phyloP scores from a whole-genome alignment of 2,888 invertebrate species.

The Seira ritae region DNA sequence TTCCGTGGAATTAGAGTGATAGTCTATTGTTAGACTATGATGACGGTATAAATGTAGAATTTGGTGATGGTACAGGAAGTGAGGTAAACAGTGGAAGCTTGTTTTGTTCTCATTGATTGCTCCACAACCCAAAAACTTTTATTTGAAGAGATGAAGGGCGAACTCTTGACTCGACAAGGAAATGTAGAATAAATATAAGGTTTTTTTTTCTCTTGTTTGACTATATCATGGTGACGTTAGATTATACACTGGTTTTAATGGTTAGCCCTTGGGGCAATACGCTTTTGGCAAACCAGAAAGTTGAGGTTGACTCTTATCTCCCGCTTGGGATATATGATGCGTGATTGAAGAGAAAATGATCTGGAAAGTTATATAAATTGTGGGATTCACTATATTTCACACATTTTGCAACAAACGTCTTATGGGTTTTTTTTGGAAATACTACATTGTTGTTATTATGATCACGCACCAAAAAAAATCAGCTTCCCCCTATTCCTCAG shows the following conservation, averaged over 20 bases:
- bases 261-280: slow-evolving; percentile 6
- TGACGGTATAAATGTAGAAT: background rate
- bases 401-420: background rate
- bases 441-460: too few species aligned
- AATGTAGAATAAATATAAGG: background rate
- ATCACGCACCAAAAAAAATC: too few species aligned
- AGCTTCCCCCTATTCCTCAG: too few species aligned
- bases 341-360: slow-evolving; percentile 11
- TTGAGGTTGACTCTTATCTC: slow-evolving; percentile 8
- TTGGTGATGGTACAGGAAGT: background rate
- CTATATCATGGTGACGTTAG: background rate
- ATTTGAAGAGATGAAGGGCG: background rate
- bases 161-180: background rate
- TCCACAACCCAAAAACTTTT: background rate
- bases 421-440: too few species aligned
- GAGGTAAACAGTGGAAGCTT: background rate
- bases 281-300: slow-evolving; percentile 14
- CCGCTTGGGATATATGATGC: slow-evolving; percentile 5
- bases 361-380: background rate
- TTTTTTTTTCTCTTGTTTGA: too few species aligned
- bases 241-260: slow-evolving; percentile 1
- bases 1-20: background rate
- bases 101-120: slow-evolving; percentile 7
- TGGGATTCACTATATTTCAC: background rate
- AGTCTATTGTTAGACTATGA: background rate